Evolutionary conservation across 2,113 vertebrate species (phyloP), one percentile per base, ranked within the genome.

Genomic region (Romanogobio albipinnatus): DNA sequence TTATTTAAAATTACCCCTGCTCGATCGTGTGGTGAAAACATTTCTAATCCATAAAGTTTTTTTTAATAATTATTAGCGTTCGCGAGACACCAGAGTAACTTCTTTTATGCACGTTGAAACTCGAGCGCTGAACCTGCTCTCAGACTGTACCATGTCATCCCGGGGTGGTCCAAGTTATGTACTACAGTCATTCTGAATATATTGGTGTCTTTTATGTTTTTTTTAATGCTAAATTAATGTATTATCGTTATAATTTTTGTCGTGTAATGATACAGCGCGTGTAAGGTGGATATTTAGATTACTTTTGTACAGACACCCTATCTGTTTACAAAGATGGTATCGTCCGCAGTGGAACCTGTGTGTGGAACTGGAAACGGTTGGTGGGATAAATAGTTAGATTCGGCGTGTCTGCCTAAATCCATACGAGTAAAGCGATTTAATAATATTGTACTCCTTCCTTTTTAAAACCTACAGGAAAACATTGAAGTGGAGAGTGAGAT

Each of bases 401-500:
- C 62, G 8, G 26, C 51, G 15, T 17, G 29, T 58, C 4, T 26
- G 11, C 29, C 22, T 4, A 15, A 13, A 8, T 26, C 3, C 5
- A 0, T 15, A 39, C 1, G 7, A 43, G 13, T 39, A 22, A 24
- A 73, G 11, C 14, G 66, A 19, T 61, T 61, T 45, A 58, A 45
- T 33, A 9, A 14, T 0, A 68, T 51, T 36, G 5, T 75, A 3
- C 47, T 14, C 49, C 47, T 47, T 49, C 59, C 82, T 85, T 87
- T 36, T 85, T 68, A 90, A 71, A 71, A 90, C 80, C 9, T 76
- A 33, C 95, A 99, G 98, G 97, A 96, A 24, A 95, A 92, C 68
- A 96, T 97, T 39, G 96, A 98, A 85, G 95, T 97, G 87, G 96
- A 97, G 86, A 99, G 97, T 13, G 97, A 93, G 86, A 93, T 96